A percentile compares a stretch with the other conserved stretches of the same genome.
Conservation (phyloP, 1,140 invertebrate genomes). For the Bombus haemorrhoidalis region DNA sequence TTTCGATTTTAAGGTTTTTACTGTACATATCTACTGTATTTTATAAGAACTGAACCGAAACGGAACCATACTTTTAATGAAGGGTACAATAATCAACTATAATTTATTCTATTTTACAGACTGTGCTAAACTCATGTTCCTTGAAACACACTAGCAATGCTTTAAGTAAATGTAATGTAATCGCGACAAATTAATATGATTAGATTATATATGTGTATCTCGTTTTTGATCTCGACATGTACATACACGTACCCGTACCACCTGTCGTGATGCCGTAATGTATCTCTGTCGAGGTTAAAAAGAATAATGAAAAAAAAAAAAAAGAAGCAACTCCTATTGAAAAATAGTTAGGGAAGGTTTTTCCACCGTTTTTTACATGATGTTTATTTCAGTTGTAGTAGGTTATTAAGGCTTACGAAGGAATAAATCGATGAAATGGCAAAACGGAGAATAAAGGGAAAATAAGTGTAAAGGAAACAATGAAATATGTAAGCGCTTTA, state of each 20-base stretch:
- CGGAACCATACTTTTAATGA: constrained; percentile 61
- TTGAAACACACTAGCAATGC: constrained; percentile 62
- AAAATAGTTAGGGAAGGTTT: constrained; percentile 59
- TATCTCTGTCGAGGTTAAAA: constrained; percentile 26
- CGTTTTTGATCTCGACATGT: constrained; percentile 22
- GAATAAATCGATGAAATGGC: neutral
- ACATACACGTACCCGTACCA: neutral
- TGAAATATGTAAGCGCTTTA: constrained; percentile 44
- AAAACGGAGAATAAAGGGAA: constrained; percentile 8
- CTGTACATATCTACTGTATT: constrained; percentile 70
- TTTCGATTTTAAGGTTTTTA: constrained; percentile 70
- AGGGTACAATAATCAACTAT: constrained; percentile 62
- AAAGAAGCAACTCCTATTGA: constrained; percentile 25
- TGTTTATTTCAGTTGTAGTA: constrained; percentile 63
- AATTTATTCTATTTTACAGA: constrained; percentile 69
- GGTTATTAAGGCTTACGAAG: constrained; percentile 50
- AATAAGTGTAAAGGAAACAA: constrained; percentile 10
- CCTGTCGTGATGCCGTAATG: neutral
- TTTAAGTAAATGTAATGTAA: constrained; percentile 65
- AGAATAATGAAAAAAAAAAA: neutral
- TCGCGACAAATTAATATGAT: constrained; percentile 58
- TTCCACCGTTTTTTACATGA: constrained; percentile 69
- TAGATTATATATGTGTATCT: constrained; percentile 35
- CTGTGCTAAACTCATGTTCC: constrained; percentile 70
- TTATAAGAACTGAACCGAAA: constrained; percentile 70